Evolutionary conservation across 1,140 invertebrate genomes (phyloP), one percentile per base, ranked within the genome.

Genomic region (Amyelois transitella): DNA sequence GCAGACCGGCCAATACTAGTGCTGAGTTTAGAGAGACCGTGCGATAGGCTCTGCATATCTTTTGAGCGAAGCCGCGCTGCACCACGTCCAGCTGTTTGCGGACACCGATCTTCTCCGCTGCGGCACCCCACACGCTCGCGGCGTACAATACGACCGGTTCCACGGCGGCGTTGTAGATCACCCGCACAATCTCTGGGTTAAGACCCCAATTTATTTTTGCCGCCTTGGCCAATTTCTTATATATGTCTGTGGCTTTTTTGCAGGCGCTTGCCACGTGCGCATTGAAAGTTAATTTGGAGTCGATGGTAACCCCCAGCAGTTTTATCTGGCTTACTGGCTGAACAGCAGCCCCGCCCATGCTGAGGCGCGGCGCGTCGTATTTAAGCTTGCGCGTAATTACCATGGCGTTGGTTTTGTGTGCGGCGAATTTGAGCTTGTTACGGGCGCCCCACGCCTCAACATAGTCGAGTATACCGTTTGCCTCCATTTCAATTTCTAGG

Each of bases 41-140:
- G 6, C 53, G 51, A 8, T 66, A 55, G 0, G 59, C 32, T 43
- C 53, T 58, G 10, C 21, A 22, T 0, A 67, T 44, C 24, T 64
- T 67, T 18, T 55, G 55, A 0, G 43, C 44, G 1, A 68, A 55
- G 0, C 65, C 65, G 3, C 62, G 47, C n/a, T 60, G 65, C 1
- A 64, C 24, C 0, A 19, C 1, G 18, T 47, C 7, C 0, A 64
- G 12, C 1, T 38, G 48, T 25, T 43, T 50, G 12, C 18, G 18
- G 0, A 49, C 8, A 0, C 19, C 6, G 0, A 48, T n/a, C 6
- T 60, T 60, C 6, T 18, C 20, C 2, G 20, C 47, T 3, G 47
- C 47, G 6, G 19, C 19, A 2, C 19, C 47, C 58, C 58, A 60
- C 7, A 45, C 55, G n/a, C 44, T 48, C 0, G 59, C 47, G 0